Conservation (phyloP, 2,797 vertebrate genomes). For the Aselliscus stoliczkanus region DNA sequence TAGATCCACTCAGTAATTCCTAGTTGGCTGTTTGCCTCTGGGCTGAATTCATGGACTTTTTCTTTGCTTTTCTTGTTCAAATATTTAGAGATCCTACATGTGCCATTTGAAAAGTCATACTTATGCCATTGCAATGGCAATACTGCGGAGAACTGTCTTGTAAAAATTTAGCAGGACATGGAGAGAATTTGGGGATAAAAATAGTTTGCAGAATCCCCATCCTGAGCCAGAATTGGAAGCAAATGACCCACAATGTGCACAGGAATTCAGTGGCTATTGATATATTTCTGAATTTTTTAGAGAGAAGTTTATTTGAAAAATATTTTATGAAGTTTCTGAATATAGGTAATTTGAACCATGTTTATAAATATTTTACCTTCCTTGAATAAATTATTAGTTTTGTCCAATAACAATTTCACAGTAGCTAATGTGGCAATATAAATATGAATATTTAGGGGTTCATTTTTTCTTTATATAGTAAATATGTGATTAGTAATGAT, state of each 20-base stretch:
- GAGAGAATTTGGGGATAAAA: background rate
- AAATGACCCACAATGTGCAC: background rate
- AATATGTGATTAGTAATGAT: conserved; percentile 63
- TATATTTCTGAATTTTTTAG: conserved; percentile 52
- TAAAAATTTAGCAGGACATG: background rate
- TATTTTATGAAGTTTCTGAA: conserved; percentile 57
- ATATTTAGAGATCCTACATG: background rate
- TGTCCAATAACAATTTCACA: conserved; percentile 67
- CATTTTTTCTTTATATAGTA: conserved; percentile 65
- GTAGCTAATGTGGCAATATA: conserved; percentile 62
- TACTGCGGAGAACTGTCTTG: background rate
- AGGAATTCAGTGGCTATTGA: conserved; percentile 28
- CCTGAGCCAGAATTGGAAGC: conserved; percentile 7
- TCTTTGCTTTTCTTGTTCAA: conserved; percentile 48
- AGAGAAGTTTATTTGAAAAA: conserved; percentile 58
- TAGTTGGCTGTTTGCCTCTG: background rate
- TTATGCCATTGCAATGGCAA: background rate
- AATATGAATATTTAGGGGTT: conserved; percentile 64
- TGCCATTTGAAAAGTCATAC: background rate
- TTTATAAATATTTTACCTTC: conserved; percentile 76
- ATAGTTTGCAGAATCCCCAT: background rate
- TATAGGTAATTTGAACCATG: conserved; percentile 40
- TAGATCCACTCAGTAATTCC: background rate
- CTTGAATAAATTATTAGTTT: conserved; percentile 59
- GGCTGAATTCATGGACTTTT: background rate